phyloP scores from a whole-genome alignment of 2,888 invertebrate species.

The Pachymerium ferrugineum region DNA sequence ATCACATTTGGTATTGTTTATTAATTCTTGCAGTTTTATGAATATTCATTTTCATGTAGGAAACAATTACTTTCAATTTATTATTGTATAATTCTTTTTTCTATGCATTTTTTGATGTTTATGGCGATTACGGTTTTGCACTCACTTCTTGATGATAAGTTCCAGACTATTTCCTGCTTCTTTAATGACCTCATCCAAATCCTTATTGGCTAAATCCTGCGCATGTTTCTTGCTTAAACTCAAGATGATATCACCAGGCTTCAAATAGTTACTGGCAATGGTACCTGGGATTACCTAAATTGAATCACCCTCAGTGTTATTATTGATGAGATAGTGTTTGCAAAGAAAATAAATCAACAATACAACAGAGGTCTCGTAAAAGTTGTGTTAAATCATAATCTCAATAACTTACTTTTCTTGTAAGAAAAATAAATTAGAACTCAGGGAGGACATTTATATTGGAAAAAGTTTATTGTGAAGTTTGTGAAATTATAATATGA shows the following conservation, averaged over 20 bases:
- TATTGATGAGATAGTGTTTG: neutral
- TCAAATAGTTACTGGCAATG: conserved; percentile 73
- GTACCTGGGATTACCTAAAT: conserved; percentile 75
- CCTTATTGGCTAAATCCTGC: conserved; percentile 78
- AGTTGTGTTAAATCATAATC: too few relatives aligned
- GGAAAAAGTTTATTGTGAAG: too few relatives aligned
- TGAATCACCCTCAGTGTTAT: neutral
- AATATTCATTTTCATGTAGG: neutral
- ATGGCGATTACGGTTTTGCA: neutral
- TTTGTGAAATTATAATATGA: neutral
- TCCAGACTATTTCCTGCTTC: conserved; percentile 72
- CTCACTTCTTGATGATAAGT: conserved; percentile 75
- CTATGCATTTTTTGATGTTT: neutral
- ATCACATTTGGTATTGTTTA: neutral
- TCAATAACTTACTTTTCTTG: too few relatives aligned
- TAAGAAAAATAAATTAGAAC: too few relatives aligned
- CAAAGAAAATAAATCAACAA: neutral
- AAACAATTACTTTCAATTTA: too few relatives aligned
- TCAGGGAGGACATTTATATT: too few relatives aligned
- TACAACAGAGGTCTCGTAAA: too few relatives aligned
- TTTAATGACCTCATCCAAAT: conserved; percentile 81
- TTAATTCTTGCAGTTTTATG: neutral
- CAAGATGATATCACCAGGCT: conserved; percentile 82
- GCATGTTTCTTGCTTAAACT: conserved; percentile 87
- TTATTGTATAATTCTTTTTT: too few relatives aligned